A percentile compares a stretch with the other conserved stretches of the same genome.
Conservation (phyloP, 2,888 invertebrate genomes). For the Cryptocephalus moraei region DNA sequence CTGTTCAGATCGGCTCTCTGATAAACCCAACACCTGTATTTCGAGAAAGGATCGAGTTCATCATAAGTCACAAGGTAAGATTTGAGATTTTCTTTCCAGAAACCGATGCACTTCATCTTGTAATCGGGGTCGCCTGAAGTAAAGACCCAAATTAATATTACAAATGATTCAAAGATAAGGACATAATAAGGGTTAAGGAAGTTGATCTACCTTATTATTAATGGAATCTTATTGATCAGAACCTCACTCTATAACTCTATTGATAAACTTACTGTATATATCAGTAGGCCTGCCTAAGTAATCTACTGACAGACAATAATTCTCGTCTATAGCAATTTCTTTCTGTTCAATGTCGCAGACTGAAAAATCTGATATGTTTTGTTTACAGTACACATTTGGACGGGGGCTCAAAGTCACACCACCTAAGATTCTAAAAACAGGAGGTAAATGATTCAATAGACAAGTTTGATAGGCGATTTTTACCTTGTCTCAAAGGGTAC, state of each 20-base stretch:
- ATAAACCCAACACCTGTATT: slow-evolving; percentile 96
- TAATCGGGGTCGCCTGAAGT: slow-evolving; percentile 79
- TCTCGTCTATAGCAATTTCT: slow-evolving; percentile 88
- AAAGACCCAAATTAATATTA: slow-evolving; percentile 1
- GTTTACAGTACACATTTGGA: slow-evolving; percentile 83
- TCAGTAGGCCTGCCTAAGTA: slow-evolving; percentile 90
- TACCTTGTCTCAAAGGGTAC: slow-evolving; percentile 71
- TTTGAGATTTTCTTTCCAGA: slow-evolving; percentile 95
- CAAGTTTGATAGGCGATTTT: not conserved
- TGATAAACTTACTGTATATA: slow-evolving; percentile 73
- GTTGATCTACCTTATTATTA: no score
- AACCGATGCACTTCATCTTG: slow-evolving; percentile 93
- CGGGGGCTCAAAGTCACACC: slow-evolving; percentile 91
- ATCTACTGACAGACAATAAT: slow-evolving; percentile 94
- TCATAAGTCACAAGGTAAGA: slow-evolving; percentile 95
- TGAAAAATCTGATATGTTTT: slow-evolving; percentile 90
- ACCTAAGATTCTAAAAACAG: slow-evolving; percentile 65
- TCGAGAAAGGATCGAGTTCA: slow-evolving; percentile 89
- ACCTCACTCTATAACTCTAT: no score
- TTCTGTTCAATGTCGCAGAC: slow-evolving; percentile 94
- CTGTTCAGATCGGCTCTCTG: slow-evolving; percentile 88
- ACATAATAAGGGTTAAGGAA: not conserved
- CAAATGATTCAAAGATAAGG: no score
- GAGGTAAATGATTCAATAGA: not conserved
- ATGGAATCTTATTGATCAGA: no score